Conservation (phyloP, 1,140 invertebrate species). For the Reticulitermes speratus region DNA sequence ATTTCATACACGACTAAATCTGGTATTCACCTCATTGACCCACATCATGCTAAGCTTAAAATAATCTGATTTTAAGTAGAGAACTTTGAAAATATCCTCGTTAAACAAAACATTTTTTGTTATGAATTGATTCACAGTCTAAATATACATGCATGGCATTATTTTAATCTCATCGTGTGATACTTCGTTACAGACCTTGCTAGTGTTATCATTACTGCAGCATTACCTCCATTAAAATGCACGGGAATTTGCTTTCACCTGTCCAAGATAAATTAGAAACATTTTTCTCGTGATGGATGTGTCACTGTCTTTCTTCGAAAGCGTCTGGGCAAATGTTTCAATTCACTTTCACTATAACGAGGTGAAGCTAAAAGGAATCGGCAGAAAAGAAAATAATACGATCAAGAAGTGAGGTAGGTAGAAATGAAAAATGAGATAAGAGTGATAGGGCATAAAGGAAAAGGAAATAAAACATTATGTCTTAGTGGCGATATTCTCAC, state of each 20-base stretch:
- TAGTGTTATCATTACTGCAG: not conserved
- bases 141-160: no score
- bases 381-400: slow-evolving; percentile 6
- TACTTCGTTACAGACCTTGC: not conserved
- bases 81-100: not conserved
- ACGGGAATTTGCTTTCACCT: not conserved
- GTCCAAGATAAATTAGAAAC: not conserved
- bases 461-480: not conserved
- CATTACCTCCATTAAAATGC: not conserved
- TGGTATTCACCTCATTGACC: not conserved
- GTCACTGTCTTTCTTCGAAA: not conserved
- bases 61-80: not conserved
- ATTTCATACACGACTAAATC: no score
- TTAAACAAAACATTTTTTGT: not conserved
- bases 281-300: no score
- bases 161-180: not conserved
- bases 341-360: not conserved
- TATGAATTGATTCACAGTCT: no score
- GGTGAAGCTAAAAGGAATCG: slow-evolving; percentile 7
- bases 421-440: not conserved
- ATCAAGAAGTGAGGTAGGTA: not conserved
- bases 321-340: not conserved
- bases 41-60: not conserved
- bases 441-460: not conserved
- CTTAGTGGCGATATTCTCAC: not conserved